phyloP scores from a whole-genome alignment of 35 echinoderm and acorn worm genomes.

The Anneissia japonica region DNA sequence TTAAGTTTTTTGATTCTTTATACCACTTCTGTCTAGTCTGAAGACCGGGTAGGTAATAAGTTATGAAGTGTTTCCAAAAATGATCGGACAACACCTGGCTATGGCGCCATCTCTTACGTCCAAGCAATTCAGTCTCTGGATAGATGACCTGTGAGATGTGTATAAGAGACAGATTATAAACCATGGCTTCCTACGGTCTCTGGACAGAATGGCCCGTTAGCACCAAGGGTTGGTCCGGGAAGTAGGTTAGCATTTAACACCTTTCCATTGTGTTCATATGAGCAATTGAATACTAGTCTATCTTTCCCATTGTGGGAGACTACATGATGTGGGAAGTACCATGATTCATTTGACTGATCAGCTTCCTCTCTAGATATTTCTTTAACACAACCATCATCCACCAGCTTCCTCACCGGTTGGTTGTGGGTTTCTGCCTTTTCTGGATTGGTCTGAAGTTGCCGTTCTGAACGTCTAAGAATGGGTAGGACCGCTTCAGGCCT shows the following conservation, averaged over 20 bases:
- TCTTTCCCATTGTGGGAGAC: conserved; percentile 10
- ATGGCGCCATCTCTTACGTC: conserved; percentile 1
- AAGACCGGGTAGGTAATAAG: conserved; percentile 20
- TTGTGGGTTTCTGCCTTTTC: neutral
- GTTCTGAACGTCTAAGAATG: neutral
- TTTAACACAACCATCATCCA: neutral
- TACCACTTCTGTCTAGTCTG: conserved; percentile 42
- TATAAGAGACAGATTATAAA: no score
- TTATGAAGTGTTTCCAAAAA: conserved; percentile 37
- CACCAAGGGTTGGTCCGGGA: neutral
- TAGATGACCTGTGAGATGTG: no score
- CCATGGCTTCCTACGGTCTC: no score
- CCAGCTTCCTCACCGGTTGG: neutral
- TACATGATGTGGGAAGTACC: conserved; percentile 15
- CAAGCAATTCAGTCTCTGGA: neutral
- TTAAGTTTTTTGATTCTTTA: conserved; percentile 13
- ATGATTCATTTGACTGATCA: neutral
- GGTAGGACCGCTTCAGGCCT: neutral
- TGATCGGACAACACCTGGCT: conserved; percentile 25
- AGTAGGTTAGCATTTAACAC: neutral
- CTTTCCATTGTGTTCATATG: neutral
- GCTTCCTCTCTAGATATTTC: neutral
- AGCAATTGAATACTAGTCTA: conserved; percentile 11
- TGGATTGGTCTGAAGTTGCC: neutral
- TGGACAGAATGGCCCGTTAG: no score